phyloP scores from a whole-genome alignment of 1,140 invertebrate genomes.

The Pteromalus puparum region DNA sequence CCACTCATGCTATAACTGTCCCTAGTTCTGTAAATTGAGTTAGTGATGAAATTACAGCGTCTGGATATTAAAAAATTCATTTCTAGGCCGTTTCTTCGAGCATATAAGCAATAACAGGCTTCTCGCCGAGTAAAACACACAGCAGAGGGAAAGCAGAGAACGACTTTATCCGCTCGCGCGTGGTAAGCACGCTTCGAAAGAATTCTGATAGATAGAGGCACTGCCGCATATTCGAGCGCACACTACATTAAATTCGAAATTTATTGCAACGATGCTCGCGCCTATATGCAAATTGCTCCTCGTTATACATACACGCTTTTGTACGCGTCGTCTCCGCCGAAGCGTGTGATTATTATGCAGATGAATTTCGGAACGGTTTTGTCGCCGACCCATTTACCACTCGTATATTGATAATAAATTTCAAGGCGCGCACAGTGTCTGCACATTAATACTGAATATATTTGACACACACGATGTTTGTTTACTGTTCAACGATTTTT shows the following conservation, averaged over 20 bases:
- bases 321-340: neutral
- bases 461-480: neutral
- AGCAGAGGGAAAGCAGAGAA: slow-evolving; percentile 10
- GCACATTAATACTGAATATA: too few relatives aligned
- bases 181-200: neutral
- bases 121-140: too few relatives aligned
- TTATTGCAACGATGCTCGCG: neutral
- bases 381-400: neutral
- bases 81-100: neutral
- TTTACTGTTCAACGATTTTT: neutral
- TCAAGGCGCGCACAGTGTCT: too few relatives aligned
- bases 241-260: neutral
- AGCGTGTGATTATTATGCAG: neutral
- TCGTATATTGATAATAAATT: slow-evolving; percentile 1
- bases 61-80: neutral
- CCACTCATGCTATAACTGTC: too few relatives aligned
- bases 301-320: neutral
- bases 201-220: slow-evolving; percentile 41
- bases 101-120: neutral
- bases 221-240: neutral
- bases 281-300: neutral
- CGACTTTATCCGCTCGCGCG: slow-evolving; percentile 20
- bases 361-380: neutral
- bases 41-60: neutral
- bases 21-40: neutral